Base-by-base conservation (phyloP, 35 echinoderm and acorn worm species). In the Holothuria glaberrima region DNA sequence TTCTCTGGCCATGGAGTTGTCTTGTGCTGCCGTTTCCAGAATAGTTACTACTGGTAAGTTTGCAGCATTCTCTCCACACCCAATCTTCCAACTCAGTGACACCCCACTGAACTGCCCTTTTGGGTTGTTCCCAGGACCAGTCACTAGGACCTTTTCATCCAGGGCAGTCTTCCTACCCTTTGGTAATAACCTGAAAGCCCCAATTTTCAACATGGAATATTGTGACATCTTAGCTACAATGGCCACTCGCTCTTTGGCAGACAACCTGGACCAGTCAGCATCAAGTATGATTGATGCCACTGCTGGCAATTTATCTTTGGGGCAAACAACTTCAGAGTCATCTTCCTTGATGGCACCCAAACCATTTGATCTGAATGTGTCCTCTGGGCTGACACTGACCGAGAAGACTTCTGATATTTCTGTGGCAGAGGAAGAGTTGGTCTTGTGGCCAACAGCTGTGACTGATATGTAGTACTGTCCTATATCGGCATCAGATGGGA, bases 261-360 rank as follows among this genome's bases (percentile, higher is more conserved):
- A 45, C 57, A 99, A 59, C 52, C 90, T 86, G 18, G 91, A 91
- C 92, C 93, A 95, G 32, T 99, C 94, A 20, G 97, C 97, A 99
- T 99, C 97, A 22, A 99, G 93, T 44, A 99, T 88, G 85, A 99
- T 94, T 14, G 93, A 90, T 75, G 97, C 97, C 45, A 94, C 89
- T 27, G 66, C 91, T 67, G 85, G 85, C 32, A 93, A 63, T 38
- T 95, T 88, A 29, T 93, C 93, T 63, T 86, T 44, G 32, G 86
- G 74, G 60, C 97, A 99, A 38, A 71, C 75, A 7, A 90, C 88
- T 60, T 74, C 94, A 9, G 75, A 71, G 63, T 89, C 62, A 71
- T 83, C 59, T 80, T 95, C 82, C 58, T 78, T 22, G 88, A 87
- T 29, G 82, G 85, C 61, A 26, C 74, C 41, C 5, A 54, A 0